Evolutionary conservation across 2,888 invertebrate genomes (phyloP), one percentile per base, ranked within the genome.

Genomic region (Pachycephus smyrnensis): DNA sequence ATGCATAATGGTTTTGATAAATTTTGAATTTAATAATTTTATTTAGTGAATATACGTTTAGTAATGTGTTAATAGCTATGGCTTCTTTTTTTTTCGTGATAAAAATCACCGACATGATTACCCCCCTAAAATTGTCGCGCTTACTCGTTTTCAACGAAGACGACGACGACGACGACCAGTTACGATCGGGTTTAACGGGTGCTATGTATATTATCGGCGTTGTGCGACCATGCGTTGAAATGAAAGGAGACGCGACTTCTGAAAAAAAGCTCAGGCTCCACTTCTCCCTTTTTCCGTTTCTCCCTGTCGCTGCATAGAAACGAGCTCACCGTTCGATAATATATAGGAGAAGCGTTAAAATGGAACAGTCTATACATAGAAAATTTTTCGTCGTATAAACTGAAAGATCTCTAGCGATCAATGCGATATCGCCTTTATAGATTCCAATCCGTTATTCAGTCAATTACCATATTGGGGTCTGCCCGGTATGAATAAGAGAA

Each of bases 141-240:
- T 15, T 40, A 23, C 55, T 23, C 55, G 55, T 55, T 55, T 9
- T 2, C 55, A 55, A 55, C 55, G 55, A 23, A 55, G 55, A 55
- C 55, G 40, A 37, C 12, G 12, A 40, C 40, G 33, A 33, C 33
- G 55, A 23, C 55, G 55, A 55, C 23, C 23, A 23, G 40, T 55
- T 55, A 23, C 40, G 6, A 40, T 40, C 40, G 55, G 9, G 55
- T 55, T 23, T 55, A 23, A 9, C 55, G 23, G 55, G 55, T 55
- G 55, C 55, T 55, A 55, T 23, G 55, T 55, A 23, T 55, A 55
- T 55, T 23, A 55, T 23, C 55, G 55, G 55, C 55, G 55, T 23
- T 89, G 89, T 85, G 89, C 89, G 88, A 87, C 86, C 90, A 89
- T 90, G 90, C 90, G 90, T 90, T 90, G 88, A 90, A 91, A 91